Evolutionary conservation across 2,797 vertebrate genomes (phyloP).

Genomic region (Pelodytes ibericus): DNA sequence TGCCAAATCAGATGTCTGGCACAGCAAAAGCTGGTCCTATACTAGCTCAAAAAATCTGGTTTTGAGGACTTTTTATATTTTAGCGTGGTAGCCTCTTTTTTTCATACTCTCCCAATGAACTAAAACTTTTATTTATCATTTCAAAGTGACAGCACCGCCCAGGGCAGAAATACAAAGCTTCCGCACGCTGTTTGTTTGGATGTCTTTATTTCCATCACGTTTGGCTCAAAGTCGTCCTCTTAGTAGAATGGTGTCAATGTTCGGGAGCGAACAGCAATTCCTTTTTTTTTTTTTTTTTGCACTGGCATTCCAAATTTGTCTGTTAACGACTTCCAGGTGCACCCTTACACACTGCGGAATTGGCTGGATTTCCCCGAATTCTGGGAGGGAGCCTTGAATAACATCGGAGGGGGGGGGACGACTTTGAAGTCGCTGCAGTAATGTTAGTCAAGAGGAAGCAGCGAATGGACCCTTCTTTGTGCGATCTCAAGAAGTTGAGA

Average conservation of each 20-base stretch:
- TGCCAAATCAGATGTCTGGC: no score
- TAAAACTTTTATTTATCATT: constrained; percentile 50
- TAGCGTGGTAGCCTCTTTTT: constrained; percentile 29
- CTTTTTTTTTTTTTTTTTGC: constrained; percentile 46
- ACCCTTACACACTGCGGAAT: constrained; percentile 61
- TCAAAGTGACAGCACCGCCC: constrained; percentile 51
- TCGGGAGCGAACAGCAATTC: constrained; percentile 62
- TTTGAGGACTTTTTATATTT: no score
- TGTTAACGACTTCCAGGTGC: constrained; percentile 84
- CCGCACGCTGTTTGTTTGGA: constrained; percentile 64
- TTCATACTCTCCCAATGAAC: constrained; percentile 30
- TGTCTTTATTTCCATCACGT: constrained; percentile 65
- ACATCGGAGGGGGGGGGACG: constrained; percentile 71
- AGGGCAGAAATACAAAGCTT: constrained; percentile 58
- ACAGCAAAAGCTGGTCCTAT: no score
- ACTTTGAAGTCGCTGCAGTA: constrained; percentile 75
- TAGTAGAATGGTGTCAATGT: constrained; percentile 67
- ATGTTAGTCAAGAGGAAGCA: constrained; percentile 68
- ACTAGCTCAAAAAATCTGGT: no score
- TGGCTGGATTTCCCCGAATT: constrained; percentile 69
- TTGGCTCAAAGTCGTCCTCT: constrained; percentile 66
- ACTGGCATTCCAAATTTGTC: constrained; percentile 67
- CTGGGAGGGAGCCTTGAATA: constrained; percentile 79
- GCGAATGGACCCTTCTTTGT: constrained; percentile 53
- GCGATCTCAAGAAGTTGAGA: constrained; percentile 60